Conservation (phyloP, 2,888 invertebrate species). For the Choreutis nemorana region DNA sequence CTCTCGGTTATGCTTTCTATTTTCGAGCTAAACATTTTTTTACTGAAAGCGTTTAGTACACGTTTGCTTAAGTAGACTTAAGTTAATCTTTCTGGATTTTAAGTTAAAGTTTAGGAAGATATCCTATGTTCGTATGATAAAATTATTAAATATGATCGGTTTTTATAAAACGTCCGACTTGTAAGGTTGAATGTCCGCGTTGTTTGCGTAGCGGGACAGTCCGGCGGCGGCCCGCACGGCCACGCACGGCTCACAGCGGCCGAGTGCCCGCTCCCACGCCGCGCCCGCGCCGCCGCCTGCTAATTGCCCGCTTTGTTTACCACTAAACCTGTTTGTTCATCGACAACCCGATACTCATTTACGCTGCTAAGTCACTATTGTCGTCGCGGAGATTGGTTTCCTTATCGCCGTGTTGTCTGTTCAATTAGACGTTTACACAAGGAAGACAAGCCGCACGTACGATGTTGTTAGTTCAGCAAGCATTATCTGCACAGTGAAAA, state of each 20-base stretch:
- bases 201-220: conserved; percentile 41
- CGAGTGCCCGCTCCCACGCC: conserved; percentile 1
- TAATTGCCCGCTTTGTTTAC: conserved; percentile 28
- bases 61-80: no score
- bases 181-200: conserved; percentile 16
- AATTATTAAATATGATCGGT: not conserved
- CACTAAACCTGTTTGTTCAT: conserved; percentile 14
- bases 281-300: conserved; percentile 18
- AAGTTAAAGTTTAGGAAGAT: no score
- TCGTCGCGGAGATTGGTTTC: conserved; percentile 7
- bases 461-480: conserved; percentile 9
- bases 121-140: no score
- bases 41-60: no score
- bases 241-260: conserved; percentile 2
- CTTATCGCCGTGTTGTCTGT: conserved; percentile 10
- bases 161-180: not conserved
- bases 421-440: conserved; percentile 8
- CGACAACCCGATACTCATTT: conserved; percentile 11
- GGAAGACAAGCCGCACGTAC: conserved; percentile 6
- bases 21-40: no score
- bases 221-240: conserved; percentile 4
- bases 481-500: no score
- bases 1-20: no score
- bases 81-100: no score
- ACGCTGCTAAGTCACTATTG: conserved; percentile 3